Base-by-base conservation (phyloP, 2,888 invertebrate species). In the Diplazon laetatorius region DNA sequence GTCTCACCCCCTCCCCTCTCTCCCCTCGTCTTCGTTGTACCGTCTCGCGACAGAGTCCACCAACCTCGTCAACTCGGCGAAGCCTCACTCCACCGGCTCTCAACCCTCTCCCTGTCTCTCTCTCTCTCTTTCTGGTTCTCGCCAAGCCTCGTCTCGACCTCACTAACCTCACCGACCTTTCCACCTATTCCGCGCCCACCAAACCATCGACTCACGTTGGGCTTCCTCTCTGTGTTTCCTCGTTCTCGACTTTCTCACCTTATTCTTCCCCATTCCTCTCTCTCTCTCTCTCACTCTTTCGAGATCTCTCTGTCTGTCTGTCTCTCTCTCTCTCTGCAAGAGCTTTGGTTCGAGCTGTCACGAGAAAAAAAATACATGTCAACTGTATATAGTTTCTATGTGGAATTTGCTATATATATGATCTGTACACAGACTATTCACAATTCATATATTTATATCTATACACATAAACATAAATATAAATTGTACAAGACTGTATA, bases 161-260 rank as follows among this genome's bases (percentile, higher is more conserved):
- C 72, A 60, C 62, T 57, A 50, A 69, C 65, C 81, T 80, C 60
- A 59, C 71, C 69, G 62, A 74, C 74, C 80, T 77, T 50, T 70
- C 62, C 65, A 48, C 76, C 71, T 72, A 80, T 68, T 74, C 71
- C 76, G 39, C 72, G 63, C 72, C 75, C 65, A 63, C 71, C 66
- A 80, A 75, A 68, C 73, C 74, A 71, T 60, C 76, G 72, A 74
- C 71, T 76, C 60, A 73, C 76, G 50, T n/a, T 68, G 72, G 18
- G 12, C 63, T 69, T 59, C 62, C 63, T 50, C 63, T 50, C 44
- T 35, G 48, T 55, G 39, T 59, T 25, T 20, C 30, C 65, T 35
- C 37, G 14, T 48, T 48, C 16, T 9, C 55, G n/a, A 42, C 14
- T 30, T 59, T 46, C 12, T 50, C 18, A 30, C n/a, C 20, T 35